Base-by-base conservation (phyloP, 2,888 invertebrate species). In the Hylaea fasciaria region DNA sequence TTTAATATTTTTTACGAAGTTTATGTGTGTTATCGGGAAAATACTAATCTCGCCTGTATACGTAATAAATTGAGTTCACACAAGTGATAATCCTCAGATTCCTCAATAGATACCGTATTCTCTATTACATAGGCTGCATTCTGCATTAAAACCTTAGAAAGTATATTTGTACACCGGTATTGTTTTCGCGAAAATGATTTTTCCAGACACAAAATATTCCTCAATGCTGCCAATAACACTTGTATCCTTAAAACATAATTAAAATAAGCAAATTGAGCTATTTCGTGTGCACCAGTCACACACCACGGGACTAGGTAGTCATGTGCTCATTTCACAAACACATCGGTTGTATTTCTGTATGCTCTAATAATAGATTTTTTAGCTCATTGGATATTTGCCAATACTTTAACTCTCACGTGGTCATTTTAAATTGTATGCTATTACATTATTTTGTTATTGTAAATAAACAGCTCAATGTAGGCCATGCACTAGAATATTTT, bases 291-390 rank as follows among this genome's bases (percentile, higher is more conserved):
- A 58, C 44, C 62, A 67, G 65, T 65, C 67, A 75, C 56, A 63
- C 54, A 57, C 72, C 77, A 78, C 81, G 78, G 74, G 83, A 81
- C 71, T 71, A 73, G n/a, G 73, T 71, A 81, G 82, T 91, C 90
- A 91, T 90, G 90, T 88, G 91, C 87, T 80, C 86, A 80, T 84
- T 85, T 81, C 83, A 79, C 82, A 83, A 79, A 47, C 55, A 80
- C 78, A 74, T 70, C 79, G 76, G 81, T 82, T 82, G 80, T 91
- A 87, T 88, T 88, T 89, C 82, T 85, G 86, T 81, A 71, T 81
- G 78, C 72, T 83, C 89, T 91, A 91, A 86, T 90, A 86, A 87
- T 91, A 91, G 91, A 85, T 77, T 83, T 88, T 90, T 89, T 85
- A 86, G 89, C 82, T 76, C 79, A 75, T 81, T 92, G 92, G 92